phyloP scores from a whole-genome alignment of 2,113 vertebrate genomes.

The Pristiophorus japonicus region DNA sequence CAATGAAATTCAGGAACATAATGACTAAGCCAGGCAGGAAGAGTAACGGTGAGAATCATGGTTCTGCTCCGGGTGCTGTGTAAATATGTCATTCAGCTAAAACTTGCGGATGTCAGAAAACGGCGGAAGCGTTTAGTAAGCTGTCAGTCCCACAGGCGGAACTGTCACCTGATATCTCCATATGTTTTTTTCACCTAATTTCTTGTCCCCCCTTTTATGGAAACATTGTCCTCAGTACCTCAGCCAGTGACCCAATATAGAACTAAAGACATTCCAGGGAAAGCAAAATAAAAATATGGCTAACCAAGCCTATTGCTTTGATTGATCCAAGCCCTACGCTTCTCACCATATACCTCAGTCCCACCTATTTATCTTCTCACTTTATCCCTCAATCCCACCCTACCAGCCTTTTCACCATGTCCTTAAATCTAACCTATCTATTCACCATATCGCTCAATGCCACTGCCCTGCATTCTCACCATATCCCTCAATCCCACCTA shows the following conservation, averaged over 20 bases:
- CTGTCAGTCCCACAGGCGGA: background rate
- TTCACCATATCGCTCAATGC: too few relatives aligned
- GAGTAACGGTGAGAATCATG: conserved; percentile 75
- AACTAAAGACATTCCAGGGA: background rate
- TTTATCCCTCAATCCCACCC: too few relatives aligned
- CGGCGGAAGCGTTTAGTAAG: background rate
- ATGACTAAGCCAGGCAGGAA: conserved; percentile 50
- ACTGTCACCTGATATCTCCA: background rate
- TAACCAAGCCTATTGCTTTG: background rate
- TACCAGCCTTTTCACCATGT: background rate
- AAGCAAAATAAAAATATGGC: background rate
- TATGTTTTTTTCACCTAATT: background rate
- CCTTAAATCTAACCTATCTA: background rate
- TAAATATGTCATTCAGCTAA: background rate
- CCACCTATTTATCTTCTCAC: background rate
- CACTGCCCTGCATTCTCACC: background rate
- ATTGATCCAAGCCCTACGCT: background rate
- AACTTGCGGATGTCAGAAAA: background rate
- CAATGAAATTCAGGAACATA: conserved; percentile 41
- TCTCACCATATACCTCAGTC: background rate
- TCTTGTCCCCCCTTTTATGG: background rate
- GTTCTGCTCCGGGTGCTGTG: background rate
- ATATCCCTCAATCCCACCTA: background rate
- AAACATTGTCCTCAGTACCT: background rate
- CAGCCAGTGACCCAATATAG: background rate